These are phyloP conservation scores for Oreochromis niloticus DNA, from an alignment of 2,113 vertebrate genomes.

Conservation along the genomic window DNA sequence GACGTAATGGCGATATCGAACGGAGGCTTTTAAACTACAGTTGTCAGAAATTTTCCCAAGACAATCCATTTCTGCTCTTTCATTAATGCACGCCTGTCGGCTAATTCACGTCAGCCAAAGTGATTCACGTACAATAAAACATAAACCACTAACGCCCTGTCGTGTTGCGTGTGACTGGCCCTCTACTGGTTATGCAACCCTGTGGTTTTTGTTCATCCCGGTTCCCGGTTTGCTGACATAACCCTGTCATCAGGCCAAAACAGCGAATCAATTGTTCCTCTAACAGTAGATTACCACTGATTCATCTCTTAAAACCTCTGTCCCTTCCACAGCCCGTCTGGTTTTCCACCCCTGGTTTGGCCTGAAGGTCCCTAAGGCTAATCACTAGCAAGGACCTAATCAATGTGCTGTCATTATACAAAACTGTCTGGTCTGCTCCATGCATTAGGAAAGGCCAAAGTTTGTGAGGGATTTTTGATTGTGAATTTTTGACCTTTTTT, in stretches of 20 bases:
- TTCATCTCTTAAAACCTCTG: constrained; percentile 64
- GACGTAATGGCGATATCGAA: neutral
- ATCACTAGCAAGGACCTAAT: constrained; percentile 45
- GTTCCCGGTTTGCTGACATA: constrained; percentile 55
- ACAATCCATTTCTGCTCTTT: neutral
- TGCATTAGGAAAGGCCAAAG: constrained; percentile 31
- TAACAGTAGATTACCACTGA: constrained; percentile 63
- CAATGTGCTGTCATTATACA: constrained; percentile 62
- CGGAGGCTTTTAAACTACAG: constrained; percentile 2
- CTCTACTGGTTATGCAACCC: constrained; percentile 54
- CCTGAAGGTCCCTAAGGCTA: constrained; percentile 54
- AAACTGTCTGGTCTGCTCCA: constrained; percentile 46
- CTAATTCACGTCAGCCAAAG: neutral
- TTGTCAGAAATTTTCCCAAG: neutral
- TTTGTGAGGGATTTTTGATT: neutral
- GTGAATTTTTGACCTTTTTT: neutral
- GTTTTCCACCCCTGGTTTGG: constrained; percentile 60
- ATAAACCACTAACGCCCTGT: neutral
- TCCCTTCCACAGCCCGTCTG: constrained; percentile 52
- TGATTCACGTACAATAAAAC: constrained; percentile 4
- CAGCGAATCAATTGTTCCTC: constrained; percentile 69
- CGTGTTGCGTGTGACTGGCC: neutral
- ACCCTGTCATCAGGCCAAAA: constrained; percentile 66
- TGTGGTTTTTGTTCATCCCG: constrained; percentile 33
- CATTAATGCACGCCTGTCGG: neutral